Evolutionary conservation across 2,113 vertebrate genomes (phyloP).

Genomic region (Falco punctatus): DNA sequence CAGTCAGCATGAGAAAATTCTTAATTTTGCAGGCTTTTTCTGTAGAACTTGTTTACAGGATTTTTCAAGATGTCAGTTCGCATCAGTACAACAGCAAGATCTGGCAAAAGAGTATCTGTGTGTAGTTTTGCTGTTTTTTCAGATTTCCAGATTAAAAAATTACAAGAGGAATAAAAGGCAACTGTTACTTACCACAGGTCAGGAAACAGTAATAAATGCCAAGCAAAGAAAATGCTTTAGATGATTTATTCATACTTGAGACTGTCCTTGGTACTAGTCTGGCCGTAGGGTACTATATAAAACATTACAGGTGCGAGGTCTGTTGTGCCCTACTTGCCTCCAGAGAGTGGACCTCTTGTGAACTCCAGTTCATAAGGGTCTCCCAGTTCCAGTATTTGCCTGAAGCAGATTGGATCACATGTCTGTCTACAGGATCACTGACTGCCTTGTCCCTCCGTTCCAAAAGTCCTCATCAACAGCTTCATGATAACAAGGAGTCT

Average conservation of each 20-base stretch:
- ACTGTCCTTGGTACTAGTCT: background rate
- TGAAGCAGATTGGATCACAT: accelerated
- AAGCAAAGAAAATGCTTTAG: background rate
- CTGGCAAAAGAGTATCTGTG: background rate
- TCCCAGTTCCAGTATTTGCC: background rate
- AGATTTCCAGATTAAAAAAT: background rate
- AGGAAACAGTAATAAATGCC: background rate
- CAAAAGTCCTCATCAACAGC: background rate
- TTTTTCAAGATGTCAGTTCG: background rate
- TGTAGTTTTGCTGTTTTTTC: background rate
- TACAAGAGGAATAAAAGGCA: background rate
- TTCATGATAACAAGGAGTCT: background rate
- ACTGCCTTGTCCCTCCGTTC: background rate
- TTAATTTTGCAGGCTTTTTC: background rate
- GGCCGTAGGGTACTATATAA: background rate
- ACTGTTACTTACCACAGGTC: background rate
- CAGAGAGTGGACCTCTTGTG: background rate
- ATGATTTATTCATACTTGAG: background rate
- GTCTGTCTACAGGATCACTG: background rate
- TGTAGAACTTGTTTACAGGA: background rate
- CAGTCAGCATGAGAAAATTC: background rate
- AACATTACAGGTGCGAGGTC: too few relatives aligned
- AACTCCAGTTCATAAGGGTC: background rate
- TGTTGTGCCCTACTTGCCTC: background rate
- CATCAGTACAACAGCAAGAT: background rate